Conservation (phyloP, 2,888 invertebrate genomes). For the Ptycholaimellus sp. region DNA sequence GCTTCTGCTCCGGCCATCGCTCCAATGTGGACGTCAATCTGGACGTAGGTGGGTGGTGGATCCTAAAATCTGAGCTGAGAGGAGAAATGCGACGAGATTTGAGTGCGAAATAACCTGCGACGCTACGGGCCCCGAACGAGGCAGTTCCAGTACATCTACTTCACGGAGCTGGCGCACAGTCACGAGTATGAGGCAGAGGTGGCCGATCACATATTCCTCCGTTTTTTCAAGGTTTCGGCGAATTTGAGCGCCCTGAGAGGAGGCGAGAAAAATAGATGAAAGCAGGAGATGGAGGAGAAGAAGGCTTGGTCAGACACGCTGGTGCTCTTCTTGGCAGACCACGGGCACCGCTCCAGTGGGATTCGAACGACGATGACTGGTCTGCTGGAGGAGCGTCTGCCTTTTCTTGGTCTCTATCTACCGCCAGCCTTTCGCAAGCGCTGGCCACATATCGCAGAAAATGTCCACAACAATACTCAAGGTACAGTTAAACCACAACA, state of each 20-base stretch:
- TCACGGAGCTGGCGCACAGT: constrained; percentile 2
- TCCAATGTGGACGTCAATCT: background rate
- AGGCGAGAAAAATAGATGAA: too few species aligned
- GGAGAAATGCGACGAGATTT: background rate
- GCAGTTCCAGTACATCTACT: background rate
- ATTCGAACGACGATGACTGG: background rate
- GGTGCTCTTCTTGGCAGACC: constrained; percentile 1
- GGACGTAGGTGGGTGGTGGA: too few species aligned
- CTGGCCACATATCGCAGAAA: background rate
- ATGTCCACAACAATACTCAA: background rate
- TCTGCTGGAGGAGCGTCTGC: background rate
- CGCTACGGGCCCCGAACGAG: background rate
- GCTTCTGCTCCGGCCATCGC: background rate
- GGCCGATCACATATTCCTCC: background rate
- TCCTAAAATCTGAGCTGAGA: too few species aligned
- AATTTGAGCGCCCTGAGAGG: too few species aligned
- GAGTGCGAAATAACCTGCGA: background rate
- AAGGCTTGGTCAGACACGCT: background rate
- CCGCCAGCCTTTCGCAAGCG: background rate
- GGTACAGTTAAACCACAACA: too few species aligned
- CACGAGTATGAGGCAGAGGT: background rate
- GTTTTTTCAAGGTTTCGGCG: background rate
- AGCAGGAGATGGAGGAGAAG: background rate
- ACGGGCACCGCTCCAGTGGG: background rate
- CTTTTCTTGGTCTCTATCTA: background rate